Conservation (phyloP, 2,113 vertebrate species). For the Platycercus adscitus region DNA sequence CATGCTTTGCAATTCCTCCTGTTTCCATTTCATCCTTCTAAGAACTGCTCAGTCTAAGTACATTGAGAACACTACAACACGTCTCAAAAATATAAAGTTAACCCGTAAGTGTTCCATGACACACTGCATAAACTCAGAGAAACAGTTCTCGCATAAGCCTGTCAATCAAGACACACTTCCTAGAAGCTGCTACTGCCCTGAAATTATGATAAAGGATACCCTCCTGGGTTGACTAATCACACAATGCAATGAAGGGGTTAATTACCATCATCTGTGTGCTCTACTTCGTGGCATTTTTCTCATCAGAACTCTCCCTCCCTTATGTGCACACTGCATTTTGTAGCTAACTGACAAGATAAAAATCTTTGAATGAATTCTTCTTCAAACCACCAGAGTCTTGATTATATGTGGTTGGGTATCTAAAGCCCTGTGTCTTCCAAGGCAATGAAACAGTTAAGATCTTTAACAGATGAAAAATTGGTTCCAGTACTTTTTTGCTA, state of each 20-base stretch:
- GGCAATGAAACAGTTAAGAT: constrained; percentile 36
- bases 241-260: neutral
- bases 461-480: neutral
- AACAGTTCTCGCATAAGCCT: neutral
- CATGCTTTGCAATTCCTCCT: constrained; percentile 29
- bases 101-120: neutral
- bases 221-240: neutral
- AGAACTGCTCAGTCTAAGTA: constrained; percentile 50
- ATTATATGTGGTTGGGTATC: neutral
- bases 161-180: neutral
- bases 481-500: neutral
- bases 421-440: neutral
- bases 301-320: neutral
- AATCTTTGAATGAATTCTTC: neutral
- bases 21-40: constrained; percentile 61
- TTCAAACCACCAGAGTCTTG: neutral
- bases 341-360: neutral
- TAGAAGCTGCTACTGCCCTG: neutral
- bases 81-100: constrained; percentile 53
- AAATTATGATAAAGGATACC: neutral
- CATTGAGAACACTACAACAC: constrained; percentile 51
- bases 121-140: neutral
- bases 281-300: neutral
- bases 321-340: neutral
- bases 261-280: neutral